Evolutionary conservation across 2,797 vertebrate genomes (phyloP), one percentile per base, ranked within the genome.

Genomic region (Oryzias dopingdopingensis): DNA sequence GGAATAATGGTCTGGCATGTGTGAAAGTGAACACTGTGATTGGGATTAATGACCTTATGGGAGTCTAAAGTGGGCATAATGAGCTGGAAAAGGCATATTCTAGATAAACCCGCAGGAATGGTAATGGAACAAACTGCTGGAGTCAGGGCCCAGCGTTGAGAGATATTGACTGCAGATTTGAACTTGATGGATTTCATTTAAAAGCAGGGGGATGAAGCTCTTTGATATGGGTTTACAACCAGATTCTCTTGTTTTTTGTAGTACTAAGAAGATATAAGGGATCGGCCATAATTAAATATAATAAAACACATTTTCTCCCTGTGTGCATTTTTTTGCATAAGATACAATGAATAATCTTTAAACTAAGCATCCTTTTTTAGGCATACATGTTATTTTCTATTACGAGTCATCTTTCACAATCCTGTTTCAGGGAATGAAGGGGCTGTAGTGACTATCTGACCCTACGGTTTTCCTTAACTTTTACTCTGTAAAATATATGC

Each of bases 21-120:
- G 83, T 81, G 85, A 83, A 88, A 89, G 84, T 86, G 87, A 89
- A 86, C 81, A 87, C 72, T 62, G 70, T 89, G 81, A 90, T 90
- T 86, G 81, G 86, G 82, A 90, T 90, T 88, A 90, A 90, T 89
- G 86, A 89, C 85, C 76, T 90, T 85, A 86, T 81, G 79, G 80
- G 77, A 83, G 67, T 42, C 77, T 78, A 88, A 88, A 88, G 88
- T 88, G 83, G 76, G 71, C 81, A 85, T 87, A 89, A 90, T 90
- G 86, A 84, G 85, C 77, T 88, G 83, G 80, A 89, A 90, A 88
- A 86, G 85, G 84, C 80, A 84, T 83, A 85, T 88, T 90, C 72
- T 81, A 81, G 84, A 87, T 86, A 82, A 83, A 87, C 73, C 81
- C 66, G 22, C 75, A 62, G 77, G 65, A 78, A 80, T 77, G 58